Conservation (phyloP, 2,888 invertebrate species). For the Pandemis cinnamomeana region DNA sequence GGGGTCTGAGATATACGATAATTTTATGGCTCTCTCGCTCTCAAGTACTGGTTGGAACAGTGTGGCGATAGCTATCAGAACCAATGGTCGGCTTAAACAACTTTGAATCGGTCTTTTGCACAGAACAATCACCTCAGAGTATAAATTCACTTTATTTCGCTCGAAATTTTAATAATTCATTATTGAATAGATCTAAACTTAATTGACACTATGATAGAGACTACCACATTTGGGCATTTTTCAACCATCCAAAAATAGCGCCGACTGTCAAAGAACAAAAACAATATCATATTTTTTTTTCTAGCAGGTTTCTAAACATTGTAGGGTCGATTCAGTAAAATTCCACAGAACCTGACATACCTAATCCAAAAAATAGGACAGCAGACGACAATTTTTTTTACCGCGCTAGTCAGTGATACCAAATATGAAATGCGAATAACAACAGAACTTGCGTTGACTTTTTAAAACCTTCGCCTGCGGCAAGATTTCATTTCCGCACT, state of each 20-base stretch:
- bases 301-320: no score
- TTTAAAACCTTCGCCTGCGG: constrained; percentile 14
- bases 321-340: no score
- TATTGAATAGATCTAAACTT: neutral
- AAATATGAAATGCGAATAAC: neutral
- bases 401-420: neutral
- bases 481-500: constrained; percentile 46
- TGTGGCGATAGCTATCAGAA: constrained; percentile 27
- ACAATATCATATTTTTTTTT: no score
- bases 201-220: neutral
- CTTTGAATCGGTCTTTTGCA: constrained; percentile 28
- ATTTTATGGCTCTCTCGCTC: constrained; percentile 18
- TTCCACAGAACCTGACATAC: no score
- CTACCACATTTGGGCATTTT: neutral
- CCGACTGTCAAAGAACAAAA: no score
- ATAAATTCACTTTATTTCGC: constrained; percentile 13
- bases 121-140: constrained; percentile 16
- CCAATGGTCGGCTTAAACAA: constrained; percentile 35
- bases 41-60: neutral
- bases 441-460: neutral
- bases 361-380: no score
- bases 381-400: neutral
- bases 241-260: neutral
- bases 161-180: neutral
- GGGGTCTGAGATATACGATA: constrained; percentile 29